phyloP scores from a whole-genome alignment of 2,113 vertebrate species.

The Pimephales promelas region DNA sequence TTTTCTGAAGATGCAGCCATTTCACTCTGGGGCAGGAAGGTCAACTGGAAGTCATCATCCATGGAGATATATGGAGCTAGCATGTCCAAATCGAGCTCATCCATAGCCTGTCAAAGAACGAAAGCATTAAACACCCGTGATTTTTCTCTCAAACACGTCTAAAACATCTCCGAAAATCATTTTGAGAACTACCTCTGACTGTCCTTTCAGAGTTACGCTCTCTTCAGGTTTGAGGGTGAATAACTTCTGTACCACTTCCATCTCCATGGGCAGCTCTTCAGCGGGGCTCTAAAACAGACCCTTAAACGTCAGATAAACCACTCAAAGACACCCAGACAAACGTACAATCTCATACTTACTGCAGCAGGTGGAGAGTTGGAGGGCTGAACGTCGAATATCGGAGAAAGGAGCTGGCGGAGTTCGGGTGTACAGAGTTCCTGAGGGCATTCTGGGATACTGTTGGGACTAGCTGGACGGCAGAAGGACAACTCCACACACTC shows the following conservation, averaged over 20 bases:
- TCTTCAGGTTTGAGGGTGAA: conserved; percentile 66
- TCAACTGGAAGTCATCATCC: conserved; percentile 91
- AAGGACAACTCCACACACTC: conserved; percentile 72
- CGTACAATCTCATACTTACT: conserved; percentile 42
- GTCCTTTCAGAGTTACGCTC: conserved; percentile 46
- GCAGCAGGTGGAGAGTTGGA: conserved; percentile 11
- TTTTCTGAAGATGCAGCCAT: not conserved
- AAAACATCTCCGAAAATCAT: not conserved
- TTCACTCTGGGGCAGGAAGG: conserved; percentile 63
- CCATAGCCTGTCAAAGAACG: conserved; percentile 60
- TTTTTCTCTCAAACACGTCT: not conserved
- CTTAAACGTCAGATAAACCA: not conserved
- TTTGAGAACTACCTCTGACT: conserved; percentile 57
- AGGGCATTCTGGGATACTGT: conserved; percentile 68
- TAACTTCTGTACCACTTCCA: conserved; percentile 72
- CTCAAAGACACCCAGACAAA: not conserved
- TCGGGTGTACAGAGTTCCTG: conserved; percentile 82
- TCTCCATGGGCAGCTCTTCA: conserved; percentile 59
- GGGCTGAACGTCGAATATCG: conserved; percentile 75
- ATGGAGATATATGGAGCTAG: conserved; percentile 91
- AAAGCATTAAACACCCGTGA: not conserved
- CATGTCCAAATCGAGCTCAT: conserved; percentile 84
- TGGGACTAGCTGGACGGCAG: conserved; percentile 58
- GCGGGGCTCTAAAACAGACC: conserved; percentile 20
- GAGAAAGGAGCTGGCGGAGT: conserved; percentile 78